phyloP scores from a whole-genome alignment of 2,113 vertebrate species.

The Megaceryle maxima region DNA sequence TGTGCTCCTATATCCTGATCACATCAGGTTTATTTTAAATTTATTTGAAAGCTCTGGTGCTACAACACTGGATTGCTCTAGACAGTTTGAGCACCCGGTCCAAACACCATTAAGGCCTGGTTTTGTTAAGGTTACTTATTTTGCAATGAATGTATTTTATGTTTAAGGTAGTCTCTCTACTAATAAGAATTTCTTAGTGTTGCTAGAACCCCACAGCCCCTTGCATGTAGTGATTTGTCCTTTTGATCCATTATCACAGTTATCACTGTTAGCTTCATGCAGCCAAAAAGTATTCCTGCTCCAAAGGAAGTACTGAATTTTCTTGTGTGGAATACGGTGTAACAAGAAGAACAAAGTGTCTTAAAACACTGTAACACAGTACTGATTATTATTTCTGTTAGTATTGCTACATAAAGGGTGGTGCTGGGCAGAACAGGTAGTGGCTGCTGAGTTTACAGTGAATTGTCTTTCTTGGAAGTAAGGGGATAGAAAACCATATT shows the following conservation, averaged over 20 bases:
- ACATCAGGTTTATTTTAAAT: neutral
- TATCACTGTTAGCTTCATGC: neutral
- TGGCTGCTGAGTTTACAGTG: neutral
- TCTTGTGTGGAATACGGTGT: neutral
- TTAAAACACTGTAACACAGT: neutral
- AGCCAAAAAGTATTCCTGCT: neutral
- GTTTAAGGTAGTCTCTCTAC: neutral
- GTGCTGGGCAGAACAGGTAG: neutral
- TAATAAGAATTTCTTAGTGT: neutral
- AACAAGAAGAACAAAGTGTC: neutral
- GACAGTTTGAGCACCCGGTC: neutral
- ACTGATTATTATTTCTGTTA: neutral
- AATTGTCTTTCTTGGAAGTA: neutral
- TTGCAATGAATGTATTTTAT: neutral
- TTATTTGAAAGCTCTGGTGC: neutral
- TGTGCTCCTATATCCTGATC: neutral
- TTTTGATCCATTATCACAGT: neutral
- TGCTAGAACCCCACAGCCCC: neutral
- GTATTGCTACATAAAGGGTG: neutral
- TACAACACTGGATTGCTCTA: neutral
- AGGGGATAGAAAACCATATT: neutral
- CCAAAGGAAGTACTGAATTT: neutral
- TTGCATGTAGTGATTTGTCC: neutral
- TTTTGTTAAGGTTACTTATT: neutral
- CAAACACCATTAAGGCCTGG: neutral